Percentiles rank a stretch among this genome's conserved stretches.
phyloP scores from a whole-genome alignment of 2,888 invertebrate species.

The Eupithecia exiguata region DNA sequence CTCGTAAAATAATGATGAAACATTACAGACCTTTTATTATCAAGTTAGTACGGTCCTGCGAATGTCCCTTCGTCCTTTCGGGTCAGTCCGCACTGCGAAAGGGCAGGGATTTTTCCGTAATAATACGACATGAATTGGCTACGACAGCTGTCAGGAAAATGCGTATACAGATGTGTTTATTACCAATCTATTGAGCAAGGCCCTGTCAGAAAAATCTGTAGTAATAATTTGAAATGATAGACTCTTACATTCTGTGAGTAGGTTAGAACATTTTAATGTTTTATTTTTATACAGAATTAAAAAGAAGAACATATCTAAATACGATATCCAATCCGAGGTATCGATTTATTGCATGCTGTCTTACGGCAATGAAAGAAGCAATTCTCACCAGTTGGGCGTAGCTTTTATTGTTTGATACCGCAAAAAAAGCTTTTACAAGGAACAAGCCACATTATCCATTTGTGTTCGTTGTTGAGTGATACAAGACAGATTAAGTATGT shows the following conservation, averaged over 20 bases:
- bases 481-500: neutral
- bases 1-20: conserved; percentile 54
- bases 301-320: neutral
- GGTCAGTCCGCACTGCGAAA: conserved; percentile 37
- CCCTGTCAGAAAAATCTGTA: conserved; percentile 4
- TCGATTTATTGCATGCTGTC: neutral
- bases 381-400: neutral
- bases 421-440: neutral
- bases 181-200: conserved; percentile 11
- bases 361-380: neutral
- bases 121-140: conserved; percentile 18
- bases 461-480: neutral
- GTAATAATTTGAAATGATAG: conserved; percentile 1
- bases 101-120: conserved; percentile 12
- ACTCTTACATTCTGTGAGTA: neutral
- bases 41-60: conserved; percentile 59
- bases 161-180: conserved; percentile 18
- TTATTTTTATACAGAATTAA: neutral
- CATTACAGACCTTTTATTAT: conserved; percentile 67
- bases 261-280: neutral
- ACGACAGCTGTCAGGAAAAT: conserved; percentile 27
- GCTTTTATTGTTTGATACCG: neutral
- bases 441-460: neutral
- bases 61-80: conserved; percentile 53
- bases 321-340: neutral